These are phyloP conservation scores for Xenopus borealis DNA, from an alignment of 2,113 vertebrate genomes.

Conservation along the genomic window DNA sequence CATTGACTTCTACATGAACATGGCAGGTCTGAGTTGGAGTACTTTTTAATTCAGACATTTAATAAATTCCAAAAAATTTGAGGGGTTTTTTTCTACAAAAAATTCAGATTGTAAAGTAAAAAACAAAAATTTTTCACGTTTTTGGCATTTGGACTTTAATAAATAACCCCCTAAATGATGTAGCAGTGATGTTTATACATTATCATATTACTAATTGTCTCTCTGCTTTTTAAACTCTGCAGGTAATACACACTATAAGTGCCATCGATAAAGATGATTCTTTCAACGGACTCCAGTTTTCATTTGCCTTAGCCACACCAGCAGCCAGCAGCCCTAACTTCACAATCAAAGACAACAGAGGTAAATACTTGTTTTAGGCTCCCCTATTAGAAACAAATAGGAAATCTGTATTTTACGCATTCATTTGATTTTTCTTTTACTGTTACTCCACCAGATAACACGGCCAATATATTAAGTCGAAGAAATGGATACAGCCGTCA, in stretches of 20 bases:
- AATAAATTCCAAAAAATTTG: no score
- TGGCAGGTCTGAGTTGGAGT: no score
- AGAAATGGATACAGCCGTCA: conserved; percentile 82
- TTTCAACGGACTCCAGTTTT: conserved; percentile 82
- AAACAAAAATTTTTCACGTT: no score
- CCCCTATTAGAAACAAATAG: not conserved
- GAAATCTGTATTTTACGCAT: not conserved
- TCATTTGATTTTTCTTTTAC: not conserved
- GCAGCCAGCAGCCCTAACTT: conserved; percentile 85
- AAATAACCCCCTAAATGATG: no score
- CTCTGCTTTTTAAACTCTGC: conserved; percentile 45
- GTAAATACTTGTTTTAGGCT: conserved; percentile 58
- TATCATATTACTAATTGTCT: not conserved
- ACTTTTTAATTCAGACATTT: no score
- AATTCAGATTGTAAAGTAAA: no score
- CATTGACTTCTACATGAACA: no score
- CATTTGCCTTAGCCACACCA: conserved; percentile 81
- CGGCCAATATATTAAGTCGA: conserved; percentile 84
- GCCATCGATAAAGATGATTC: conserved; percentile 88
- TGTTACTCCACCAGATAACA: conserved; percentile 78
- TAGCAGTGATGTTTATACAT: no score
- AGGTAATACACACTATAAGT: conserved; percentile 92
- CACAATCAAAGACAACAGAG: conserved; percentile 90
- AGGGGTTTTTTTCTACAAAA: no score
- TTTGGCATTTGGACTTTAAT: no score